Evolutionary conservation across 2,797 vertebrate species (phyloP).

Genomic region (Macroramphosus scolopax): DNA sequence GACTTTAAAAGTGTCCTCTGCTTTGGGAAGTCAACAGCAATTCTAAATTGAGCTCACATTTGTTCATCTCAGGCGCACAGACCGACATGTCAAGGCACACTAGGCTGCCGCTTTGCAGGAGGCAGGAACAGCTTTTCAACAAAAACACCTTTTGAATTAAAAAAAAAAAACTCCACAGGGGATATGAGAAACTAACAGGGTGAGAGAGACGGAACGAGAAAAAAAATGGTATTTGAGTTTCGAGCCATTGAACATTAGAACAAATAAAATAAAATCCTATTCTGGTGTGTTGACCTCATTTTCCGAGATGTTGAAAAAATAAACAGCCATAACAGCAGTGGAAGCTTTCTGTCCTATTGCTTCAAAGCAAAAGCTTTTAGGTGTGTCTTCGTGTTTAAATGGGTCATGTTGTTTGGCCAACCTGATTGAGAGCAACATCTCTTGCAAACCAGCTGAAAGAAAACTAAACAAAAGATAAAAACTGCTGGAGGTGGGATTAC

Average conservation of each 20-base stretch:
- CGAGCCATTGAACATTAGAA: conserved; percentile 13
- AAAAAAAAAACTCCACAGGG: conserved; percentile 12
- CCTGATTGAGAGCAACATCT: conserved; percentile 40
- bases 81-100: neutral
- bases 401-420: conserved; percentile 53
- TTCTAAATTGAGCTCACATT: conserved; percentile 10
- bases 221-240: neutral
- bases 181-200: conserved; percentile 2
- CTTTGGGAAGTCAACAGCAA: conserved; percentile 7
- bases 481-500: conserved; percentile 58
- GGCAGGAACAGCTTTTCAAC: conserved; percentile 11
- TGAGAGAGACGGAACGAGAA: neutral
- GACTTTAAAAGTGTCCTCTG: too few relatives aligned
- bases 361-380: conserved; percentile 61
- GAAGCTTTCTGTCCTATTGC: conserved; percentile 32
- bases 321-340: conserved; percentile 23
- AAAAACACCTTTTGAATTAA: conserved; percentile 13
- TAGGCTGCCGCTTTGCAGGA: conserved; percentile 20
- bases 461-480: conserved; percentile 60
- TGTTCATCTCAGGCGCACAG: conserved; percentile 19
- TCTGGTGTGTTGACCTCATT: conserved; percentile 21
- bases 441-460: conserved; percentile 60
- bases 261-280: conserved; percentile 11
- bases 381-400: conserved; percentile 66
- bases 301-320: conserved; percentile 26